These are phyloP conservation scores for Drosophila rhopaloa DNA, from an alignment of 1,140 invertebrate genomes.

Conservation along the genomic window DNA sequence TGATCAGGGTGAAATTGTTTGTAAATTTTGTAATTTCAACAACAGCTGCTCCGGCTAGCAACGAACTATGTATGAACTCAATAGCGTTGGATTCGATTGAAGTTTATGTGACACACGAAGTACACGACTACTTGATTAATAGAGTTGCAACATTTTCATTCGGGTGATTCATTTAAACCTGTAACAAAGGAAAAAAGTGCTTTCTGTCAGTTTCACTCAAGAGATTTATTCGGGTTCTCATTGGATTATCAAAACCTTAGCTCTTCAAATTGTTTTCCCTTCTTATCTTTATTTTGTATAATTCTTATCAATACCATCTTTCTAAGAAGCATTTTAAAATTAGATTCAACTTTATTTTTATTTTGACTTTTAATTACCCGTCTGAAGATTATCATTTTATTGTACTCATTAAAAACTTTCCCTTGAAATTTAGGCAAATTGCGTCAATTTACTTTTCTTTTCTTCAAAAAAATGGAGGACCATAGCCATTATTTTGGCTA, in stretches of 20 bases:
- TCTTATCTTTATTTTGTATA: neutral
- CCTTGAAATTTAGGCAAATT: neutral
- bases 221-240: neutral
- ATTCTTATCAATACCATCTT: conserved; percentile 11
- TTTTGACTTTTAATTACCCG: neutral
- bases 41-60: neutral
- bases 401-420: conserved; percentile 2
- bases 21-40: neutral
- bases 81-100: neutral
- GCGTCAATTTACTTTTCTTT: neutral
- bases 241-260: neutral
- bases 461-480: too few relatives aligned
- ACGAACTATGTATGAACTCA: neutral
- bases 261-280: neutral
- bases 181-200: neutral
- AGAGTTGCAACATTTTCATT: neutral
- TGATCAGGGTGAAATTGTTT: too few relatives aligned
- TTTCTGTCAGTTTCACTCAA: neutral
- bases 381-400: conserved; percentile 1
- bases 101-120: neutral
- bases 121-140: conserved; percentile 27
- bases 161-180: conserved; percentile 3
- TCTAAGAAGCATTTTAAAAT: conserved; percentile 16
- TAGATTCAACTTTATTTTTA: neutral
- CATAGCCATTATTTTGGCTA: too few relatives aligned